A percentile compares a stretch with the other conserved stretches of the same genome.
These are phyloP conservation scores for Stenurella melanura DNA, from an alignment of 2,888 invertebrate species.

Conservation along the genomic window DNA sequence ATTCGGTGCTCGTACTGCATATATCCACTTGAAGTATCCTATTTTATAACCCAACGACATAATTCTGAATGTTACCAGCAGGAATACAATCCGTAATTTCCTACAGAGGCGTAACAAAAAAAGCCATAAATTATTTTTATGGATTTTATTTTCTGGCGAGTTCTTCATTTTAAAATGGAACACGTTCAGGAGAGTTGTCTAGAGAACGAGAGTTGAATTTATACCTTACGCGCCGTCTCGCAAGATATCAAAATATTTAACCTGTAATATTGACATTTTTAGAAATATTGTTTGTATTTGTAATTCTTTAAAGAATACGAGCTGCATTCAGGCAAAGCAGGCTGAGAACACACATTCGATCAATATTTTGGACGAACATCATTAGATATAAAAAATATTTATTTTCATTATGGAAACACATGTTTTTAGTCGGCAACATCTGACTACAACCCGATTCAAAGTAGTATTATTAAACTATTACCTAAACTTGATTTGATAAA, in stretches of 20 bases:
- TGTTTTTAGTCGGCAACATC: too few relatives aligned
- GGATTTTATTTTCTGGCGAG: constrained; percentile 20
- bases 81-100: constrained; percentile 40
- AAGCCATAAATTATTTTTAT: constrained; percentile 23
- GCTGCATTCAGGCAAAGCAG: too few relatives aligned
- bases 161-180: constrained; percentile 9
- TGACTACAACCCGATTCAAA: too few relatives aligned
- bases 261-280: too few relatives aligned
- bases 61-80: constrained; percentile 36
- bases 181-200: neutral
- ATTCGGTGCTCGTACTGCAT: constrained; percentile 35
- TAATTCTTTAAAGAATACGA: too few relatives aligned
- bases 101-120: constrained; percentile 30
- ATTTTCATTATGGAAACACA: too few relatives aligned
- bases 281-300: too few relatives aligned
- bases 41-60: constrained; percentile 43
- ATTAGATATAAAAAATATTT: too few relatives aligned
- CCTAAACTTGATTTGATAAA: too few relatives aligned
- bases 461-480: too few relatives aligned
- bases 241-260: neutral
- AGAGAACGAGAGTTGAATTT: neutral
- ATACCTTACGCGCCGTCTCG: neutral
- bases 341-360: too few relatives aligned
- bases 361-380: too few relatives aligned
- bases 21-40: constrained; percentile 36